Conservation (phyloP, 2,888 invertebrate species). For the Proisotoma minuta region DNA sequence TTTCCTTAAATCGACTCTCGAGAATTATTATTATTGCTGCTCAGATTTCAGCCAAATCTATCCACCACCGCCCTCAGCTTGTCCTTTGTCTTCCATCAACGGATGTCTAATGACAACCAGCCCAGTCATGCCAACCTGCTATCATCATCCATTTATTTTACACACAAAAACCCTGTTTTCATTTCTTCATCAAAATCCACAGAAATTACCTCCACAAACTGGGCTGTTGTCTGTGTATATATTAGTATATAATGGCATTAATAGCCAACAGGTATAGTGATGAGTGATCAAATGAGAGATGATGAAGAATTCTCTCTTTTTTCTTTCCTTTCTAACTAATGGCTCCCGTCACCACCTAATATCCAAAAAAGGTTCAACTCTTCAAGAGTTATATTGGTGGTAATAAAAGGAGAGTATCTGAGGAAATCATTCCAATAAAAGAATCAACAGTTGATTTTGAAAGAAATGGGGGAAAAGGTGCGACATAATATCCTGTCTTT, state of each 20-base stretch:
- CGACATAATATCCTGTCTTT: background rate
- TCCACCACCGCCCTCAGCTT: conserved; percentile 3
- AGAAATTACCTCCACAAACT: conserved; percentile 1
- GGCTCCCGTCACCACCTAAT: conserved; percentile 6
- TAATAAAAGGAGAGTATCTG: conserved; percentile 12
- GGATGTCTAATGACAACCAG: conserved; percentile 13
- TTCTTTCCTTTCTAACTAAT: background rate
- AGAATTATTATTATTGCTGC: background rate
- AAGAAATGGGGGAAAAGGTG: conserved; percentile 5
- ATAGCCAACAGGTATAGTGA: too few relatives aligned
- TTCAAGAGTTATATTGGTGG: conserved; percentile 11
- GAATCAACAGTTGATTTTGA: conserved; percentile 16
- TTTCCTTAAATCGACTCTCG: background rate
- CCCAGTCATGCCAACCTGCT: conserved; percentile 14
- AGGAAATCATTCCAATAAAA: conserved; percentile 9
- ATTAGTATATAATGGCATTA: too few relatives aligned
- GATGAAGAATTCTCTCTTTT: too few relatives aligned
- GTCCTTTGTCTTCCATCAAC: conserved; percentile 17
- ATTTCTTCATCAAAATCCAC: conserved; percentile 10
- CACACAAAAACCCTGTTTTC: background rate
- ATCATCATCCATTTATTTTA: background rate
- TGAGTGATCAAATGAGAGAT: too few relatives aligned
- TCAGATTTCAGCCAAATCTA: background rate
- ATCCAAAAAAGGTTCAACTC: background rate
- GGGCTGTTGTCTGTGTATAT: too few relatives aligned